Conservation (phyloP, 1,140 invertebrate species). For the Temnothorax nylanderi region DNA sequence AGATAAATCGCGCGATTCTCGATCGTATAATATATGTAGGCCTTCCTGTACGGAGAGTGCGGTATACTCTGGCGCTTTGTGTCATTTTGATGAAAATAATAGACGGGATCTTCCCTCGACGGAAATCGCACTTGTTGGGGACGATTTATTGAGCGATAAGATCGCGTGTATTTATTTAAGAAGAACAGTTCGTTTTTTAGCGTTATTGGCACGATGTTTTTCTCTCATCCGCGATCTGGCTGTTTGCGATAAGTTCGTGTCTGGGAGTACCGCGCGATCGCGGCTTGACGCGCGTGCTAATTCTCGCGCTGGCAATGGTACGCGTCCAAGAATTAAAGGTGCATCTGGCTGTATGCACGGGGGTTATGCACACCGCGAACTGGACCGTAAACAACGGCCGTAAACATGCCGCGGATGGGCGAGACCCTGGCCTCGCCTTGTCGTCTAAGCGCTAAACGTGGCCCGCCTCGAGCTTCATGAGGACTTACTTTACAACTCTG, state of each 20-base stretch:
- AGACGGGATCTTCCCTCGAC: neutral
- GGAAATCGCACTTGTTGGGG: neutral
- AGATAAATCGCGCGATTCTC: neutral
- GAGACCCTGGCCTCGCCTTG: neutral
- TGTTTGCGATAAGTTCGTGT: neutral
- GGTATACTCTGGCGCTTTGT: neutral
- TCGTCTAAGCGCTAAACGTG: neutral
- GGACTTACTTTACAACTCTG: neutral
- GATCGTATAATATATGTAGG: neutral
- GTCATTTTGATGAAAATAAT: neutral
- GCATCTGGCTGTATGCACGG: neutral
- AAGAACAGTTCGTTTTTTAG: neutral
- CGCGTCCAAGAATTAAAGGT: constrained; percentile 49
- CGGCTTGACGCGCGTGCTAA: constrained; percentile 29
- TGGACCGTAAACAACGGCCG: constrained; percentile 27
- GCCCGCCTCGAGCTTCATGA: neutral
- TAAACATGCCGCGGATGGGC: constrained; percentile 17
- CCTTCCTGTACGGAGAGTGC: neutral
- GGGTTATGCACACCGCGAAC: neutral
- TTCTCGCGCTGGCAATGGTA: constrained; percentile 30
- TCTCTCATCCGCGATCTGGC: neutral
- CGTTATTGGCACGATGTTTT: neutral
- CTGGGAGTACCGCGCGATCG: neutral
- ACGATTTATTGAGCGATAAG: neutral
- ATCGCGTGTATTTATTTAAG: neutral